phyloP scores from a whole-genome alignment of 2,113 vertebrate species.

The Microtus montanus region DNA sequence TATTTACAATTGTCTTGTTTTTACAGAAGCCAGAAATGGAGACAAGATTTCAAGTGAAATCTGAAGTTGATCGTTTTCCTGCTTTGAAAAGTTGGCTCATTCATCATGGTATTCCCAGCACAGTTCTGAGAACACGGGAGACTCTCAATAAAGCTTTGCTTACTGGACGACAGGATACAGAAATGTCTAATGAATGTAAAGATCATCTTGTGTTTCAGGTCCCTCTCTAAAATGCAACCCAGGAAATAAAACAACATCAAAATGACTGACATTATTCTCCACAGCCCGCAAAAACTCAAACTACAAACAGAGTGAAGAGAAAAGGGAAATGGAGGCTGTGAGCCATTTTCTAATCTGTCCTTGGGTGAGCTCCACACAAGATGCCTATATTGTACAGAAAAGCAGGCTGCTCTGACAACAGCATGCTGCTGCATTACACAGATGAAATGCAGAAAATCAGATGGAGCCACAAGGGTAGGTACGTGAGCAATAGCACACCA shows the following conservation, averaged over 20 bases:
- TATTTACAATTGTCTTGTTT: neutral
- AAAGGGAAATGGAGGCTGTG: constrained; percentile 38
- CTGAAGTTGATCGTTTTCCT: neutral
- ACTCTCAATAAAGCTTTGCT: neutral
- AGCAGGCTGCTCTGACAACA: constrained; percentile 66
- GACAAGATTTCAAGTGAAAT: neutral
- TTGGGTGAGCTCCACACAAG: constrained; percentile 60
- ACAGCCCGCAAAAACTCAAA: constrained; percentile 25
- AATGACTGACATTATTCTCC: constrained; percentile 18
- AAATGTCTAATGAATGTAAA: neutral
- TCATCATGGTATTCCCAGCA: neutral
- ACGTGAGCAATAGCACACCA: neutral
- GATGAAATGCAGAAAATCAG: constrained; percentile 52
- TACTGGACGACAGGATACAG: neutral
- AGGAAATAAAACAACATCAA: constrained; percentile 58
- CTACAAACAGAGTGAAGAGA: constrained; percentile 49
- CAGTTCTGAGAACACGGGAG: neutral
- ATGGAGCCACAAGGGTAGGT: neutral
- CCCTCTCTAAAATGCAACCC: constrained; percentile 47
- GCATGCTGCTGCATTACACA: neutral
- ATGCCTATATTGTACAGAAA: constrained; percentile 47
- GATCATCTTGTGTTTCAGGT: constrained; percentile 29
- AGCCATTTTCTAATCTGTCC: constrained; percentile 60
- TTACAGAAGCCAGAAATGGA: neutral
- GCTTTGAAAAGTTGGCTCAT: constrained; percentile 8